These are phyloP conservation scores for Choristoneura fumiferana DNA, from an alignment of 1,140 invertebrate species.

Conservation along the genomic window DNA sequence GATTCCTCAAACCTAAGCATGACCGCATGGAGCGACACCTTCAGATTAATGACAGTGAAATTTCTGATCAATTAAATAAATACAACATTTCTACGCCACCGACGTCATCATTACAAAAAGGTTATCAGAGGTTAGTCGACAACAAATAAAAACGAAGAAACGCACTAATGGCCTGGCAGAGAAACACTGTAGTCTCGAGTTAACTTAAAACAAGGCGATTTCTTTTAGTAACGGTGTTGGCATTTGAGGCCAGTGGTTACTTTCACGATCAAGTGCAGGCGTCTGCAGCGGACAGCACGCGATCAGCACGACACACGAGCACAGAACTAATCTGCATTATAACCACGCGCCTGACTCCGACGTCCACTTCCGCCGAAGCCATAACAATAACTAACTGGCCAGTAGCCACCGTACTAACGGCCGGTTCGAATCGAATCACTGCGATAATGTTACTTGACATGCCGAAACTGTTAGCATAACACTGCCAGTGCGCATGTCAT, in stretches of 20 bases:
- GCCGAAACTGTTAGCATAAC: conserved; percentile 18
- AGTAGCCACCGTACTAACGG: background rate
- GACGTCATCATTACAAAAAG: background rate
- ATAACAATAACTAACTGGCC: conserved; percentile 43
- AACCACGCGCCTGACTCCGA: conserved; percentile 21
- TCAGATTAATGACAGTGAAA: no score
- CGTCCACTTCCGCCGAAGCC: conserved; percentile 53
- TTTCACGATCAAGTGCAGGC: conserved; percentile 71
- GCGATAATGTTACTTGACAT: conserved; percentile 22
- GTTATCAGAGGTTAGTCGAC: background rate
- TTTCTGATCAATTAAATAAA: no score
- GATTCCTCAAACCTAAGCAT: no score
- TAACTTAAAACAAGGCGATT: conserved; percentile 39
- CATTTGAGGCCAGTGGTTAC: conserved; percentile 70
- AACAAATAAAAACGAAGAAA: background rate
- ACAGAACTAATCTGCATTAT: conserved; percentile 26
- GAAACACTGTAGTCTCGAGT: background rate
- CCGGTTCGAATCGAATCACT: conserved; percentile 11
- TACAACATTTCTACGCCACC: no score
- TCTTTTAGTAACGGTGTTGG: conserved; percentile 67
- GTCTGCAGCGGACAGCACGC: conserved; percentile 45
- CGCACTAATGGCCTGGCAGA: background rate
- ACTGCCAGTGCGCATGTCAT: conserved; percentile 6
- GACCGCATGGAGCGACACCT: no score
- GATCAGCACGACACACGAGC: conserved; percentile 36